Base-by-base conservation (phyloP, 2,888 invertebrate genomes). In the Trachelus iudaicus region DNA sequence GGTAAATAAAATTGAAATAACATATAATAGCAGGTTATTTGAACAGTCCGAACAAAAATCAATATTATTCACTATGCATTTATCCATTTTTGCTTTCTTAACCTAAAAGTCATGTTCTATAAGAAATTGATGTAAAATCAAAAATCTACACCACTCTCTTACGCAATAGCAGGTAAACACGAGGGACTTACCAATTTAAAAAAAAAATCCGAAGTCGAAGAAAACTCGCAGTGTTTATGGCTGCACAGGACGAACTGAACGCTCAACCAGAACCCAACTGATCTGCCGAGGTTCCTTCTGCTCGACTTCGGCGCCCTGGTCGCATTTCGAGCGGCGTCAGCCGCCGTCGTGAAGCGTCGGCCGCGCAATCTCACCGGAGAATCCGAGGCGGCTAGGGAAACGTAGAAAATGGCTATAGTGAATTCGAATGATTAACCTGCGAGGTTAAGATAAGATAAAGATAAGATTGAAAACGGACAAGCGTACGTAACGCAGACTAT, bases 281-380 rank as follows among this genome's bases (percentile, higher is more conserved):
- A 82, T 83, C 82, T 81, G 77, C 23, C 81, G 80, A 80, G 79
- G 83, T 80, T 81, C 81, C 85, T 83, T 83, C 83, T 79, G 73
- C 81, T 79, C 83, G 78, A 79, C 80, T 81, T 82, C 31, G 71
- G 82, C 81, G 80, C 83, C 79, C 81, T 80, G 56, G 76, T 79
- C 77, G 81, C 78, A 82, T 80, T 80, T 80, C 76, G 77, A 82
- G 75, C 82, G 77, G 77, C 30, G 31, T 74, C 35, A 12, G 71
- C 56, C 71, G 31, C 80, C 81, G 83, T 82, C 80, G 78, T 80
- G 81, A 83, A 84, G 80, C 83, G 80, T 77, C 56, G 15, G 83
- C 79, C 86, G 88, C 87, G 87, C 87, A 86, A 87, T 84, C 85
- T 87, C 87, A 56, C 56, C 23, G 81, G 87, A 82, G 83, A 87